These are phyloP conservation scores for Lymantria monacha DNA, from an alignment of 2,888 invertebrate genomes.

Conservation along the genomic window DNA sequence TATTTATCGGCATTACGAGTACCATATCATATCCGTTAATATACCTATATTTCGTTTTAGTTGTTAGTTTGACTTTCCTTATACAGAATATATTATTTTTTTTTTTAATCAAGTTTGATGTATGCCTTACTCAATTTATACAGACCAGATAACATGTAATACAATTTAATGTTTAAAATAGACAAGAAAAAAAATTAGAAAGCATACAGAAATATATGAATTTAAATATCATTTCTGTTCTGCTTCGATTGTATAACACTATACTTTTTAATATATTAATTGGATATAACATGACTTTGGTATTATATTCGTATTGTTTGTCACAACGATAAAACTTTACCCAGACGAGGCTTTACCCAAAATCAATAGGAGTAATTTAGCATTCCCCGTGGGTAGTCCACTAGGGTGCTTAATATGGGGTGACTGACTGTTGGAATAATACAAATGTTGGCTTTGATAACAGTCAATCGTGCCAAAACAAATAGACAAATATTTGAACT, in stretches of 20 bases:
- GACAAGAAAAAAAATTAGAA: neutral
- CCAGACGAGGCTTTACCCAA: conserved; percentile 23
- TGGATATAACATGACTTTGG: neutral
- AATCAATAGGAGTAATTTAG: conserved; percentile 54
- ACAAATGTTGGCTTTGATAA: conserved; percentile 58
- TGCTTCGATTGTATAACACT: neutral
- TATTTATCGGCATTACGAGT: too few relatives aligned
- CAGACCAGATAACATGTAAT: neutral
- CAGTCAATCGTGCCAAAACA: conserved; percentile 25
- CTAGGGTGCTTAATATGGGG: conserved; percentile 53
- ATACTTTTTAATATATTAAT: neutral
- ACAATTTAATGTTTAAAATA: neutral
- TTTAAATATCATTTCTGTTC: neutral
- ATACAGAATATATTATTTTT: too few relatives aligned
- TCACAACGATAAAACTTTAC: neutral
- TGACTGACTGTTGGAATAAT: conserved; percentile 58
- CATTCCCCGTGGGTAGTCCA: conserved; percentile 44
- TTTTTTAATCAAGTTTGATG: too few relatives aligned
- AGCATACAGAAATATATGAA: neutral
- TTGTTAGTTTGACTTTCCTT: too few relatives aligned
- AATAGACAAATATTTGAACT: conserved; percentile 34
- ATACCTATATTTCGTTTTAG: too few relatives aligned
- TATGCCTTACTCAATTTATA: neutral
- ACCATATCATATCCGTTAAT: too few relatives aligned
- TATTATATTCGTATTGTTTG: neutral